These are phyloP conservation scores for Rhinichthys klamathensis DNA, from an alignment of 2,113 vertebrate genomes.

Conservation along the genomic window DNA sequence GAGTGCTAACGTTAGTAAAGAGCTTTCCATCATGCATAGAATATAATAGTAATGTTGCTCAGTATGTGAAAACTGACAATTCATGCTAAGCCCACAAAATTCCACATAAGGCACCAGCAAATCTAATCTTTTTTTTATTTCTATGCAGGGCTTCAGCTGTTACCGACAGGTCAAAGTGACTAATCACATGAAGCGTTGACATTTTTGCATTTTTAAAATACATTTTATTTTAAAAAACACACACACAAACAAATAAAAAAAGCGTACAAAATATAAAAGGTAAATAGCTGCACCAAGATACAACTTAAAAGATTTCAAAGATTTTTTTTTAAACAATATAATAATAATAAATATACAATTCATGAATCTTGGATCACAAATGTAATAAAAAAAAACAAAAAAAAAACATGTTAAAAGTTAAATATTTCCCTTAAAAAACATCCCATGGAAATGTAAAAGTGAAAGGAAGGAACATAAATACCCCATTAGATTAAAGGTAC, in stretches of 20 bases:
- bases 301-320: not conserved
- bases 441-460: not conserved
- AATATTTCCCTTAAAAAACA: conserved; percentile 9
- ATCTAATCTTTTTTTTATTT: not conserved
- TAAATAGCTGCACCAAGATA: not conserved
- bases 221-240: not conserved
- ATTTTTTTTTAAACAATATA: too few relatives aligned
- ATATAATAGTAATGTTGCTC: not conserved
- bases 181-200: not conserved
- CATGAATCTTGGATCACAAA: not conserved
- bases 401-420: not conserved
- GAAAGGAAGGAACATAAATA: not conserved
- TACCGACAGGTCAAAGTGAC: not conserved
- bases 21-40: not conserved
- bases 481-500: not conserved
- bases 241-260: not conserved
- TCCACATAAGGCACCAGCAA: not conserved
- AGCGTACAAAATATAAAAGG: not conserved
- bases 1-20: not conserved
- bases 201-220: too few relatives aligned
- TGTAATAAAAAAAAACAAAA: not conserved
- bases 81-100: not conserved
- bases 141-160: not conserved
- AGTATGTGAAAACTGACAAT: not conserved
- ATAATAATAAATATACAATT: not conserved